A percentile compares a stretch with the other conserved stretches of the same genome.
phyloP scores from a whole-genome alignment of 2,888 invertebrate genomes.

The Drosophila mayaguana region DNA sequence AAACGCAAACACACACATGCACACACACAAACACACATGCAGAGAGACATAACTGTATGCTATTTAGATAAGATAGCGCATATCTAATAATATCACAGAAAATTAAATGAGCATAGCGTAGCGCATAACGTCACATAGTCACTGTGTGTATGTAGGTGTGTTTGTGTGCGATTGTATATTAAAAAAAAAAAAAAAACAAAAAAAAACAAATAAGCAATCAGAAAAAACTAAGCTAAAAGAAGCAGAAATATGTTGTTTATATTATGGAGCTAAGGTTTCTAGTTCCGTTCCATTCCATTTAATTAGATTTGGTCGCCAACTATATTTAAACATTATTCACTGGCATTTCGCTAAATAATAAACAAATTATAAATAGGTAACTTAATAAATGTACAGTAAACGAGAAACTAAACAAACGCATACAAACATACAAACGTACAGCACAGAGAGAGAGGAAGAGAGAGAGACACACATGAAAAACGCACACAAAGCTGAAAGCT shows the following conservation, averaged over 20 bases:
- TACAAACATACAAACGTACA: conserved; percentile 23
- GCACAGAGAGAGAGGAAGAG: conserved; percentile 5
- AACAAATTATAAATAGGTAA: conserved; percentile 79
- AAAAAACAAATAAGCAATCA: conserved; percentile 9
- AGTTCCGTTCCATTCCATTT: conserved; percentile 27
- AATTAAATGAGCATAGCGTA: conserved; percentile 34
- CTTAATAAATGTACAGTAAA: conserved; percentile 75
- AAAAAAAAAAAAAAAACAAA: conserved; percentile 9
- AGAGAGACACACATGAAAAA: conserved; percentile 3
- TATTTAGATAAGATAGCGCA: conserved; percentile 75
- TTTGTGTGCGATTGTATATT: conserved; percentile 7
- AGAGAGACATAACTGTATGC: conserved; percentile 33
- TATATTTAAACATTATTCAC: conserved; percentile 73
- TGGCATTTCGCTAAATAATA: conserved; percentile 70
- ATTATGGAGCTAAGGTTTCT: conserved; percentile 44
- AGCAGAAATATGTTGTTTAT: conserved; percentile 41
- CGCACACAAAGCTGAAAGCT: conserved; percentile 67
- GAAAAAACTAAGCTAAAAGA: conserved; percentile 9
- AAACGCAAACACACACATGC: conserved; percentile 9
- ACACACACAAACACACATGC: not conserved
- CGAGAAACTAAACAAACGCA: conserved; percentile 54
- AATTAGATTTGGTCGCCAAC: conserved; percentile 27
- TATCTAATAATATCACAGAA: conserved; percentile 73
- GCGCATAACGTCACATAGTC: conserved; percentile 67
- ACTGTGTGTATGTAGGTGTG: conserved; percentile 12